Conservation (phyloP, 2,888 invertebrate genomes). For the Hemithea aestivaria region DNA sequence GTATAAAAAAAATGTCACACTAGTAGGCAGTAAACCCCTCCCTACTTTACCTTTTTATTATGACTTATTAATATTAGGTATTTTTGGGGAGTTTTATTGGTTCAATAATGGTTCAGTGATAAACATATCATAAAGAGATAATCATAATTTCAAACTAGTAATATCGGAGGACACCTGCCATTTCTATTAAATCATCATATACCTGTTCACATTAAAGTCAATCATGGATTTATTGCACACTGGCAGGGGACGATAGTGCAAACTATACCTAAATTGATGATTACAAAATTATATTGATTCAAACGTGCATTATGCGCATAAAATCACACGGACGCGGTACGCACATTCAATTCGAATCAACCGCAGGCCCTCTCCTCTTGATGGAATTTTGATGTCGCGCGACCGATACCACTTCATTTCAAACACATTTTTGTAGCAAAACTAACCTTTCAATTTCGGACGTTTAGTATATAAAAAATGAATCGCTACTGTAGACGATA, state of each 20-base stretch:
- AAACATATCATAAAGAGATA: too few species aligned
- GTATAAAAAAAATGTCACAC: too few species aligned
- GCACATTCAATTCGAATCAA: constrained; percentile 66
- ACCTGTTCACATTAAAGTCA: too few species aligned
- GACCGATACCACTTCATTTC: constrained; percentile 26
- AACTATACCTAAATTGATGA: constrained; percentile 12
- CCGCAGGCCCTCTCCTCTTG: constrained; percentile 42
- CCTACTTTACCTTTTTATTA: too few species aligned
- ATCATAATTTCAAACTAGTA: too few species aligned
- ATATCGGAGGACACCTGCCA: too few species aligned
- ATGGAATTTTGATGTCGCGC: constrained; percentile 64
- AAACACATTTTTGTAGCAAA: constrained; percentile 21
- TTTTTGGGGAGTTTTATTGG: too few species aligned
- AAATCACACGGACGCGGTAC: constrained; percentile 38
- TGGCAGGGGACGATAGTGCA: not conserved
- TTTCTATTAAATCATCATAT: too few species aligned
- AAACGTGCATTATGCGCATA: constrained; percentile 37
- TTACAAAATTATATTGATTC: constrained; percentile 31
- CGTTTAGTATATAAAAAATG: constrained; percentile 3
- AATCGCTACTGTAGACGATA: not conserved
- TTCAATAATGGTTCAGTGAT: too few species aligned
- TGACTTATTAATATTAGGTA: too few species aligned
- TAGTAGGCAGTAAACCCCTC: too few species aligned
- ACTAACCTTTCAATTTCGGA: constrained; percentile 21
- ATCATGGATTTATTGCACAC: too few species aligned